Evolutionary conservation across 2,888 invertebrate species (phyloP), one percentile per base, ranked within the genome.

Genomic region (Andricus quercusramuli): DNA sequence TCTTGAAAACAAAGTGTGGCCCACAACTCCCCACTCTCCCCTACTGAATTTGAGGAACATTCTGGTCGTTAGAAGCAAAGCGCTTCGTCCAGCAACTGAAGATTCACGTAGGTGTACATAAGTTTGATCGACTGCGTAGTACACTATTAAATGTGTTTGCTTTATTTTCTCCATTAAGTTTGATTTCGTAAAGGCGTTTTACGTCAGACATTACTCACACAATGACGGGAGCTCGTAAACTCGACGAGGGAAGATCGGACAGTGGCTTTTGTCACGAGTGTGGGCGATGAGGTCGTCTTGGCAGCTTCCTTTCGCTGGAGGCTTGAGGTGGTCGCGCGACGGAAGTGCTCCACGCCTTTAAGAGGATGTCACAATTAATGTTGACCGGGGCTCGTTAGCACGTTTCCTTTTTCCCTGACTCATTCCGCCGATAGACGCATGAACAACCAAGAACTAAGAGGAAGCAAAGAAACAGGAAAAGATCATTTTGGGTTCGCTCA

Each of bases 341-440:
- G 85, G 85, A 87, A 86, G 82, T 85, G 81, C 78, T 78, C 85
- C 83, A 83, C 86, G 88, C 87, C 89, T 89, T 88, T 88, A 86
- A 86, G 89, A 91, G 92, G 91, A 92, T 91, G 92, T 90, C 88
- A 90, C 91, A 92, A 92, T 92, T 92, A 91, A 90, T 90, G 90
- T 86, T 90, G 92, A 90, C 90, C 91, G 88, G 87, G 87, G 87
- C 90, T 91, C 90, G 89, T 91, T 91, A 90, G 90, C 88, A 88
- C 91, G 87, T 90, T 92, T 91, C 90, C 91, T 91, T 89, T 90
- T 90, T 89, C 89, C 88, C 90, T 74, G 56, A 56, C 74, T 74
- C 74, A 74, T 51, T 37, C 74, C 29, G 20, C 32, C 32, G 51
- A 56, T 56, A n/a, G 51, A 17, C 44, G 70, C 59, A 78, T 56